Conservation (phyloP, 23 tunicate genomes). For the Trididemnum nubilum region DNA sequence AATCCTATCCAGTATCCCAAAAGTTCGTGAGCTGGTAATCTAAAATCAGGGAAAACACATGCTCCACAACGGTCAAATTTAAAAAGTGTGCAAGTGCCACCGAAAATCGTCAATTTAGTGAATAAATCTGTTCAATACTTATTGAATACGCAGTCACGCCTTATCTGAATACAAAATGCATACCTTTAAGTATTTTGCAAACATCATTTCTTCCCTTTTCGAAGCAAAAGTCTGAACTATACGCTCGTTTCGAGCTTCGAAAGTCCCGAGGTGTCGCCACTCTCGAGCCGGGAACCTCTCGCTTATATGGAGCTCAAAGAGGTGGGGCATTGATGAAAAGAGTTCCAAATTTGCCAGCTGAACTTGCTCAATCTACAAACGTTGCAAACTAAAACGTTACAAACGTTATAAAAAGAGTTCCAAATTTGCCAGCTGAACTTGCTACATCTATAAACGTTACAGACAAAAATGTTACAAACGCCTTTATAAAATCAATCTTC, state of each 20-base stretch:
- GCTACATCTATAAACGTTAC: constrained; percentile 43
- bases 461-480: neutral
- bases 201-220: constrained; percentile 60
- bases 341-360: constrained; percentile 86
- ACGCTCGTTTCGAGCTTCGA: constrained; percentile 78
- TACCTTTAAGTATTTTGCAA: constrained; percentile 86
- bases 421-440: constrained; percentile 78
- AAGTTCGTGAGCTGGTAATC: too few species aligned
- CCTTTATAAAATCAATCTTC: constrained; percentile 5
- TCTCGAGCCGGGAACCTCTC: constrained; percentile 93
- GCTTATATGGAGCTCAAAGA: constrained; percentile 68
- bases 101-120: too few species aligned
- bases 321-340: constrained; percentile 79
- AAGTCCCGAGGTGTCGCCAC: constrained; percentile 73
- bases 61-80: too few species aligned
- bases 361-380: constrained; percentile 57
- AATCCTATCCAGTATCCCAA: too few species aligned
- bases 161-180: neutral
- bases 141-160: too few species aligned
- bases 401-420: constrained; percentile 33
- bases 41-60: too few species aligned
- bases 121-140: too few species aligned
- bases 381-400: neutral
- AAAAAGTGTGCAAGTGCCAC: too few species aligned
- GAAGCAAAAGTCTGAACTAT: constrained; percentile 66